Base-by-base conservation (phyloP, 2,797 vertebrate genomes). In the Acanthiza pusilla region DNA sequence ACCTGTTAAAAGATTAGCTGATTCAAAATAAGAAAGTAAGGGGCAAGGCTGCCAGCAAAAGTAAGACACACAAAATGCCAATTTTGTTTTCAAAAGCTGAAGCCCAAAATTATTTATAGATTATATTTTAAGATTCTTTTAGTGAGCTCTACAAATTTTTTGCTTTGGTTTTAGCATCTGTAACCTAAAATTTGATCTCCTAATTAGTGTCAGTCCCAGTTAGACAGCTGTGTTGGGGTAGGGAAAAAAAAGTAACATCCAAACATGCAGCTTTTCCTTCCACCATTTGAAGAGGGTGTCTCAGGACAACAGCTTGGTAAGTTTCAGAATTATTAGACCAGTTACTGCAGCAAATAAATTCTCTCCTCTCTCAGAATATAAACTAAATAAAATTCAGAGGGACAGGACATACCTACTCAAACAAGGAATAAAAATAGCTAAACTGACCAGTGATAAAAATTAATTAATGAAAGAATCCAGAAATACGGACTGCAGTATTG, bases 131-230 rank as follows among this genome's bases (percentile, higher is more conserved):
- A 79, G 67, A 65, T 19, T 18, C 42, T 71, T 88, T 70, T 57
- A 43, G 51, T 2, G 8, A 89, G 77, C 58, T 73, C 36, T 86
- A 86, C 51, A 91, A 22, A 75, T 38, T 58, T 80, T 95, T 75
- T 95, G 50, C 88, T 92, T 95, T 81, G 13, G 15, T 93, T 94
- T 95, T 88, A 85, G 61, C 78, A 94, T 93, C 93, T 94, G 88
- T 89, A 94, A 85, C 68, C 85, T 87, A 88, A 94, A 96, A 96
- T 86, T 53, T 50, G 7, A 86, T 84, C 81, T 88, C 68, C 79
- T 89, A 89, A 91, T 94, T 57, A 94, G 42, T 36, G 0, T 71
- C 85, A 76, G 85, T 66, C 60, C 67, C 83, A 96, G 82, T 91
- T 91, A 86, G n/a, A 81, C 92, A 97, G 92, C 88, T 96, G 92